Percentiles rank a stretch among this genome's conserved stretches.
These are phyloP conservation scores for Mormoops blainvillei DNA, from an alignment of 2,113 vertebrate genomes.

Conservation along the genomic window DNA sequence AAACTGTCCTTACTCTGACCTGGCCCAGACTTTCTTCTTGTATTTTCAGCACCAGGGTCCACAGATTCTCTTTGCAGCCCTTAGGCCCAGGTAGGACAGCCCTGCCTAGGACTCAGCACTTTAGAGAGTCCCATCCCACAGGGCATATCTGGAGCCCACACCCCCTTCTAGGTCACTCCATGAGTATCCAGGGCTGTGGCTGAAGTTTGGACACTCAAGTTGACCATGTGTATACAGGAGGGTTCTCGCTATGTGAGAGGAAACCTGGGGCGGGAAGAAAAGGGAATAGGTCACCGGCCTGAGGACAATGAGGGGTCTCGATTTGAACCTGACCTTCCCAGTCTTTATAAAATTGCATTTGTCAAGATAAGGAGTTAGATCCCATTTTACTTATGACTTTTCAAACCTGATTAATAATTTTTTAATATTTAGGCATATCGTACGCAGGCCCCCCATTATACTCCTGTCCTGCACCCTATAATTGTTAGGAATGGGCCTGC, in stretches of 20 bases:
- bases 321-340: neutral
- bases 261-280: neutral
- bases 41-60: neutral
- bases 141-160: neutral
- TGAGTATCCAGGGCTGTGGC: neutral
- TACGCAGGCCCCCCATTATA: fast-evolving
- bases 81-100: too few species aligned
- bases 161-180: neutral
- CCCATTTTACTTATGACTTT: neutral
- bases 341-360: neutral
- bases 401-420: neutral
- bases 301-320: neutral
- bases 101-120: neutral
- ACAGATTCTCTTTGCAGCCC: neutral
- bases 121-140: neutral
- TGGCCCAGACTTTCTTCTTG: neutral
- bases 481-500: neutral
- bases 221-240: neutral
- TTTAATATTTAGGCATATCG: neutral
- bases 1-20: neutral
- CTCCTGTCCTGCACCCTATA: neutral
- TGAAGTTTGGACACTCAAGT: neutral
- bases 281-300: neutral
- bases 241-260: neutral
- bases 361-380: too few species aligned